Percentiles rank a stretch among this genome's conserved stretches.
Conservation (phyloP, 2,797 vertebrate genomes). For the Parauchenoglanis ngamensis region DNA sequence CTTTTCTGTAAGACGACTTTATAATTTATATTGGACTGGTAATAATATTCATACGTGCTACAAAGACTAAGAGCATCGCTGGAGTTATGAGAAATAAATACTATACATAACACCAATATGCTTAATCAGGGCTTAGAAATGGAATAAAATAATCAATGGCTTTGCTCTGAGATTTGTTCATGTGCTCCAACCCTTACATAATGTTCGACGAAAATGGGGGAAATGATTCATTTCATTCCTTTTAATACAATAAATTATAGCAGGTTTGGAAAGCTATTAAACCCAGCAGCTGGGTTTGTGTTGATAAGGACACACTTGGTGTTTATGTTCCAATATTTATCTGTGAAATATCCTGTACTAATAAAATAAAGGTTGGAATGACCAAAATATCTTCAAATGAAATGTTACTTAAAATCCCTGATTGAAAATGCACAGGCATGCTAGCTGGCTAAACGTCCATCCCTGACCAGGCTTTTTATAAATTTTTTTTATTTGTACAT, state of each 20-base stretch:
- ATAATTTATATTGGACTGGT: neutral
- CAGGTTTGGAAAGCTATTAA: neutral
- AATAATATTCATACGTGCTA: neutral
- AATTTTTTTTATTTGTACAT: no score
- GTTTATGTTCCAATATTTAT: neutral
- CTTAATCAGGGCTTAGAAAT: neutral
- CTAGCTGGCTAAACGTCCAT: neutral
- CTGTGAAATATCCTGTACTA: neutral
- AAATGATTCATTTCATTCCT: neutral
- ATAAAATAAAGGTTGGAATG: neutral
- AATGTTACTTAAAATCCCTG: neutral
- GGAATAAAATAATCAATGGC: neutral
- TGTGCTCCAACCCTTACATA: neutral
- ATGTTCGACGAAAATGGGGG: neutral
- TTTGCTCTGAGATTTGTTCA: neutral
- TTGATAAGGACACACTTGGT: slow-evolving; percentile 3
- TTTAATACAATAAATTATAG: neutral
- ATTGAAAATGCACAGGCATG: no score
- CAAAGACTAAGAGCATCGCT: neutral
- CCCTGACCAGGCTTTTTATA: neutral
- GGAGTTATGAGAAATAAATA: neutral
- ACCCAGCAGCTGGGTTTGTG: neutral
- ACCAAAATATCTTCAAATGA: neutral
- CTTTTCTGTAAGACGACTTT: neutral
- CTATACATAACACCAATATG: neutral